Evolutionary conservation across 2,888 invertebrate species (phyloP).

Genomic region (Dicyrtomina minuta): DNA sequence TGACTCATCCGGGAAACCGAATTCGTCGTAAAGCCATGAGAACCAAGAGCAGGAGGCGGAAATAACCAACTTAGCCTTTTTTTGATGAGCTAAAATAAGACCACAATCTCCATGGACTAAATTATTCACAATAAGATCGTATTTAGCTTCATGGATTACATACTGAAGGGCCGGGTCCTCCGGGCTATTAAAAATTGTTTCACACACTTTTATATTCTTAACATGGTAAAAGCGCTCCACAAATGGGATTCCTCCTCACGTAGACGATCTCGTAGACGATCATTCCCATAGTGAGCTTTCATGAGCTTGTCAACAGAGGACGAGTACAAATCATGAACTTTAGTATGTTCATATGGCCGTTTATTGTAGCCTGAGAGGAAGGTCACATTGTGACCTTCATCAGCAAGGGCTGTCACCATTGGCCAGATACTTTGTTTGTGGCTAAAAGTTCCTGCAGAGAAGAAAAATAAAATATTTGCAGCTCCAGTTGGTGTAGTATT

Average conservation of each 20-base stretch:
- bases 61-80: conserved; percentile 39
- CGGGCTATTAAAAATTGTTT: conserved; percentile 4
- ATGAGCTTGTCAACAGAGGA: conserved; percentile 8
- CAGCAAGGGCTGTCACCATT: conserved; percentile 18
- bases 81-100: conserved; percentile 34
- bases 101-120: conserved; percentile 41
- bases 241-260: conserved; percentile 1
- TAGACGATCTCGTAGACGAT: conserved; percentile 14
- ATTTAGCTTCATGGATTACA: conserved; percentile 20
- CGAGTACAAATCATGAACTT: conserved; percentile 31
- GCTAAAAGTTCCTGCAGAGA: conserved; percentile 16
- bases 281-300: background rate
- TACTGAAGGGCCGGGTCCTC: conserved; percentile 6
- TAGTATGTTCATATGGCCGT: background rate
- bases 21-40: conserved; percentile 39
- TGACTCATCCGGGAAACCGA: conserved; percentile 37
- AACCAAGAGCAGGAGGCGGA: conserved; percentile 35
- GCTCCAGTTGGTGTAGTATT: background rate
- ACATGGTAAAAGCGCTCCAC: conserved; percentile 15
- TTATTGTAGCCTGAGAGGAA: background rate
- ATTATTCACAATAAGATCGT: conserved; percentile 39
- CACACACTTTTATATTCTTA: conserved; percentile 31
- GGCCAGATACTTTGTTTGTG: conserved; percentile 30
- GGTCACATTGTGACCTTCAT: conserved; percentile 27
- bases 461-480: conserved; percentile 23